These are phyloP conservation scores for Cordilura impudica DNA, from an alignment of 2,888 invertebrate genomes.

Conservation along the genomic window DNA sequence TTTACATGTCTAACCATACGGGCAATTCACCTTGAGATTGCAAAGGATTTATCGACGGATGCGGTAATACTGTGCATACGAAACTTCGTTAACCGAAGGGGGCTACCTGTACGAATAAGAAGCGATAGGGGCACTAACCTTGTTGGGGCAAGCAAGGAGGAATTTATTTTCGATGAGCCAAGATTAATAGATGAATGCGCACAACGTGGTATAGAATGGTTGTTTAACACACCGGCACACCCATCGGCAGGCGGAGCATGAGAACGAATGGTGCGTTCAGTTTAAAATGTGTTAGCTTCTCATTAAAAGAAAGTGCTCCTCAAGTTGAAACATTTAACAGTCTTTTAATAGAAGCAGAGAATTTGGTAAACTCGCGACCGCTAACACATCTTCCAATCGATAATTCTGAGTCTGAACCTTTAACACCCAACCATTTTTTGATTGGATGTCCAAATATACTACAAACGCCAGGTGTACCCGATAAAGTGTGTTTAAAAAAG, in stretches of 20 bases:
- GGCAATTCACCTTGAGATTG: too few species aligned
- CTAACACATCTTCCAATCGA: too few species aligned
- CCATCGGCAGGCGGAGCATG: too few species aligned
- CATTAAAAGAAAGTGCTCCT: conserved; percentile 49
- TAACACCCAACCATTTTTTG: conserved; percentile 61
- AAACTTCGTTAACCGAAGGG: too few species aligned
- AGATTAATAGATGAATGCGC: too few species aligned
- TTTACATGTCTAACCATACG: conserved; percentile 58
- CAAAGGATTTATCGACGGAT: too few species aligned
- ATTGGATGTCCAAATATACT: conserved; percentile 53
- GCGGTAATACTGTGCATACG: too few species aligned
- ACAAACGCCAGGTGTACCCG: conserved; percentile 44
- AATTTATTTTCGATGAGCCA: conserved; percentile 11
- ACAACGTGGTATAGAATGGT: conserved; percentile 54
- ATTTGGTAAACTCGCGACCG: too few species aligned
- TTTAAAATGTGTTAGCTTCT: conserved; percentile 51
- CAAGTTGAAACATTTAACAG: conserved; percentile 53
- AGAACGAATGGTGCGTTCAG: conserved; percentile 42
- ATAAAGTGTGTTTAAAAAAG: conserved; percentile 31
- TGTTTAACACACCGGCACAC: conserved; percentile 57
- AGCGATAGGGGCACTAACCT: conserved; percentile 48
- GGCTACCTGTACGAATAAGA: conserved; percentile 27
- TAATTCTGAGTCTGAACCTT: conserved; percentile 30
- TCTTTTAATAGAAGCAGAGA: too few species aligned
- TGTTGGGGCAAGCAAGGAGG: conserved; percentile 42